Conservation (phyloP, 2,888 invertebrate genomes). For the Epiblema foenella region DNA sequence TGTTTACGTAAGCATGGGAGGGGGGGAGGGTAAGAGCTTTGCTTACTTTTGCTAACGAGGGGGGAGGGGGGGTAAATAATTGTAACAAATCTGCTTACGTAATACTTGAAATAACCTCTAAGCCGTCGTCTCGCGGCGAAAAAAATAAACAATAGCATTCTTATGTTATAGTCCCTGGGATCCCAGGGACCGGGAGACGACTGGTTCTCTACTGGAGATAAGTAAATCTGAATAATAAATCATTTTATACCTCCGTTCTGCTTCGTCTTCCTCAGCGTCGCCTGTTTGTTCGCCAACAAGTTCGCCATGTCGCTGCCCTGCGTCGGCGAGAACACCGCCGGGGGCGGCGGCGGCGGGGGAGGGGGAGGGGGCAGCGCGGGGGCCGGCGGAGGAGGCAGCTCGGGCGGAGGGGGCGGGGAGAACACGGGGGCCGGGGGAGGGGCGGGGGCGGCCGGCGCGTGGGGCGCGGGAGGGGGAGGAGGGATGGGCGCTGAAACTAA, state of each 20-base stretch:
- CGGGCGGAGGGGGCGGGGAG: conserved; percentile 47
- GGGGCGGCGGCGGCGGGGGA: conserved; percentile 76
- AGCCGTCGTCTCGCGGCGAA: no score
- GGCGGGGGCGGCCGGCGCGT: neutral
- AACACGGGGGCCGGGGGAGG: conserved; percentile 44
- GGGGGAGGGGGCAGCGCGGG: conserved; percentile 62
- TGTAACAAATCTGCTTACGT: no score
- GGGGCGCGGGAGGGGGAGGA: conserved; percentile 30
- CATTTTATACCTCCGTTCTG: conserved; percentile 78
- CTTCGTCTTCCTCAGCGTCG: conserved; percentile 80
- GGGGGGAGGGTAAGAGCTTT: no score
- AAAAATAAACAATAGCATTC: no score
- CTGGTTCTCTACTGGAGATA: no score
- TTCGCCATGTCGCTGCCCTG: conserved; percentile 81
- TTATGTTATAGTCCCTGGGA: no score
- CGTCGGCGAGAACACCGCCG: conserved; percentile 61
- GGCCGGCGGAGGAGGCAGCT: conserved; percentile 49
- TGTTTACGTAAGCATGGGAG: no score
- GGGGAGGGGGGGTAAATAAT: no score
- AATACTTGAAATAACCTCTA: no score
- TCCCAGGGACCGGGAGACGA: no score
- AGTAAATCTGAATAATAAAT: no score
- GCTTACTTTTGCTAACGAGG: no score
- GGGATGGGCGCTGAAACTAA: conserved; percentile 34
- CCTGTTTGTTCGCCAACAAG: conserved; percentile 84